phyloP scores from a whole-genome alignment of 2,113 vertebrate genomes.

The Apodemus speciosus region DNA sequence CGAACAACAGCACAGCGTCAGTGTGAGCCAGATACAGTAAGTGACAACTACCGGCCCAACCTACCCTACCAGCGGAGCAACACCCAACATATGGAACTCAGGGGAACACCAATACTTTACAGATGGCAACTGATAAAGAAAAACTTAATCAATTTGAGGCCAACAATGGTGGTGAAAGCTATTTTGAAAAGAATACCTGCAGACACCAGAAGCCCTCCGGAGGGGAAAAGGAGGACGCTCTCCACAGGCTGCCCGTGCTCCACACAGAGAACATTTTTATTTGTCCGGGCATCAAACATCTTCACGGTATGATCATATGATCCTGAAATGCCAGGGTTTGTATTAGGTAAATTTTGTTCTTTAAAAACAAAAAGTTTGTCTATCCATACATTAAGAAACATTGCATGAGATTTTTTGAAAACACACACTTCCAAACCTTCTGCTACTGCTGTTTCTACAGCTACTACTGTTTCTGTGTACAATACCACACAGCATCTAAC shows the following conservation, averaged over 20 bases:
- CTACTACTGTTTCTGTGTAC: too few species aligned
- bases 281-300: slow-evolving; percentile 92
- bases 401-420: background rate
- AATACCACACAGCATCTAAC: background rate
- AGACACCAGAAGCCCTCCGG: slow-evolving; percentile 95
- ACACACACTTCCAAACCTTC: background rate
- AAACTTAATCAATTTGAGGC: background rate
- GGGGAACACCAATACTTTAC: background rate
- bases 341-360: background rate
- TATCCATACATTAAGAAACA: background rate
- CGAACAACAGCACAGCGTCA: background rate
- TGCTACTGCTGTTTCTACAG: background rate
- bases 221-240: slow-evolving; percentile 95
- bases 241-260: slow-evolving; percentile 97
- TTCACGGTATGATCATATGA: slow-evolving; percentile 97
- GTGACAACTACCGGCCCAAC: background rate
- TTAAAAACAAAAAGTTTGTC: slow-evolving; percentile 33
- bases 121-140: slow-evolving; percentile 6
- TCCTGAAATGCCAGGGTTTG: slow-evolving; percentile 84
- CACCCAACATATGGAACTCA: background rate
- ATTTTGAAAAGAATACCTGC: slow-evolving; percentile 88
- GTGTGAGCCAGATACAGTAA: background rate
- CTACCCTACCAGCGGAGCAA: background rate
- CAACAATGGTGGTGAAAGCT: background rate
- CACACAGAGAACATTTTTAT: slow-evolving; percentile 92